Conservation (phyloP, 2,113 vertebrate genomes). For the Scomber scombrus region DNA sequence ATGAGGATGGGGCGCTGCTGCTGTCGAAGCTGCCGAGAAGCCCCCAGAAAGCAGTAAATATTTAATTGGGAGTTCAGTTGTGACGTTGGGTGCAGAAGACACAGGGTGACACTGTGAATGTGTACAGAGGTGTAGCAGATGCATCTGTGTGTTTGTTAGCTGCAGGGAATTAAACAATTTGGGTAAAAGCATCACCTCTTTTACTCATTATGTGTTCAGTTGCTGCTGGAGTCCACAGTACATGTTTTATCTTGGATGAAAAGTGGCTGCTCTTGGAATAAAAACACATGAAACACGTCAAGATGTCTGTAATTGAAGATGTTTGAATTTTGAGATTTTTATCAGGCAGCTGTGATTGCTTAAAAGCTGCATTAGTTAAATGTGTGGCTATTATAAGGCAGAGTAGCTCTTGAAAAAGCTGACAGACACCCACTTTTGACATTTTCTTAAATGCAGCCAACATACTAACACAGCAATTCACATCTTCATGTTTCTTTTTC, state of each 20-base stretch:
- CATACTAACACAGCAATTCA: too few species aligned
- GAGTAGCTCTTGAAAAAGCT: too few species aligned
- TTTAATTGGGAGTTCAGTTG: conserved; percentile 31
- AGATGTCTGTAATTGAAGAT: too few species aligned
- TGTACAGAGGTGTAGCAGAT: not conserved
- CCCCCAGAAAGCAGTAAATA: conserved; percentile 26
- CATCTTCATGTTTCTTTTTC: too few species aligned
- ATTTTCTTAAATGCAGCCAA: too few species aligned
- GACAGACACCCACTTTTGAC: too few species aligned
- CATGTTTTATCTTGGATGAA: not conserved
- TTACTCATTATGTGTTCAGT: not conserved
- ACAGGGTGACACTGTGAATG: not conserved
- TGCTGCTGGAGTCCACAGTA: not conserved
- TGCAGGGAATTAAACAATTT: not conserved
- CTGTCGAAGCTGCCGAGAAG: not conserved
- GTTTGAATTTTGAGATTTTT: too few species aligned
- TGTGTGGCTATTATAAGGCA: too few species aligned
- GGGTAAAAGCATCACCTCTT: not conserved
- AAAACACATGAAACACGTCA: too few species aligned
- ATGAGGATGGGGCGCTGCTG: not conserved
- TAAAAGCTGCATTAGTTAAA: too few species aligned
- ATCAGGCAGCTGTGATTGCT: too few species aligned
- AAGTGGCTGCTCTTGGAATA: not conserved
- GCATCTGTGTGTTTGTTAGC: not conserved
- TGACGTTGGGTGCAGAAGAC: not conserved